Percentiles rank a stretch among this genome's conserved stretches.
Evolutionary conservation across 1,140 invertebrate genomes (phyloP).

Genomic region (Anagrus nilaparvatae): DNA sequence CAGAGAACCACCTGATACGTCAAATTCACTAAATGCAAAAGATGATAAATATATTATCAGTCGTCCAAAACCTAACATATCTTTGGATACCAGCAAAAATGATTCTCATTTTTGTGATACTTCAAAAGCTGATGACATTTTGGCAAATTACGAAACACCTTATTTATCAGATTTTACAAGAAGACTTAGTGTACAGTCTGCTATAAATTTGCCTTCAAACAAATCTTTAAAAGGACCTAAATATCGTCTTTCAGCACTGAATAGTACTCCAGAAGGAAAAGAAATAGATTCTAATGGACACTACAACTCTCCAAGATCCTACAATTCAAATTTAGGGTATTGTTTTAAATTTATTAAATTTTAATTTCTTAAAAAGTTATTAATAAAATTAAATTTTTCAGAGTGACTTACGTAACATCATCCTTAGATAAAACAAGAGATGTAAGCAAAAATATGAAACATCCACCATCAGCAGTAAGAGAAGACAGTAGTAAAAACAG

Average conservation of each 20-base stretch:
- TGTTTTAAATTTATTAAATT: constrained; percentile 8
- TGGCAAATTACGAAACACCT: constrained; percentile 46
- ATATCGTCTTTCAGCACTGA: constrained; percentile 21
- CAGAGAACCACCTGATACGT: constrained; percentile 7
- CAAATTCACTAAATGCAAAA: constrained; percentile 2
- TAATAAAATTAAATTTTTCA: constrained; percentile 10
- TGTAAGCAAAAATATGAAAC: constrained; percentile 30
- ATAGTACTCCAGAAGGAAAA: constrained; percentile 27
- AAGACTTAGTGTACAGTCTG: constrained; percentile 45
- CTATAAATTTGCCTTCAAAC: constrained; percentile 33
- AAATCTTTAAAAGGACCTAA: constrained; percentile 21
- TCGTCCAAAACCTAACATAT: constrained; percentile 13
- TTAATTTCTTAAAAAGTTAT: constrained; percentile 4
- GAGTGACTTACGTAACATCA: constrained; percentile 25
- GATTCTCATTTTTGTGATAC: constrained; percentile 15
- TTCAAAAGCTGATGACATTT: constrained; percentile 24
- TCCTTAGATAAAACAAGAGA: constrained; percentile 32
- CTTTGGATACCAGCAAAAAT: constrained; percentile 19
- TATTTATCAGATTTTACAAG: constrained; percentile 57
- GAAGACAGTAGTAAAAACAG: constrained; percentile 35
- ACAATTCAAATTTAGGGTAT: constrained; percentile 30
- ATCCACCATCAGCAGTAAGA: constrained; percentile 20
- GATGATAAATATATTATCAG: constrained; percentile 12
- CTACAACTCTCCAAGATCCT: constrained; percentile 28
- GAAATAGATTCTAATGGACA: constrained; percentile 39